Conservation (phyloP, 2,113 vertebrate genomes). For the Ceuthmochares aereus region DNA sequence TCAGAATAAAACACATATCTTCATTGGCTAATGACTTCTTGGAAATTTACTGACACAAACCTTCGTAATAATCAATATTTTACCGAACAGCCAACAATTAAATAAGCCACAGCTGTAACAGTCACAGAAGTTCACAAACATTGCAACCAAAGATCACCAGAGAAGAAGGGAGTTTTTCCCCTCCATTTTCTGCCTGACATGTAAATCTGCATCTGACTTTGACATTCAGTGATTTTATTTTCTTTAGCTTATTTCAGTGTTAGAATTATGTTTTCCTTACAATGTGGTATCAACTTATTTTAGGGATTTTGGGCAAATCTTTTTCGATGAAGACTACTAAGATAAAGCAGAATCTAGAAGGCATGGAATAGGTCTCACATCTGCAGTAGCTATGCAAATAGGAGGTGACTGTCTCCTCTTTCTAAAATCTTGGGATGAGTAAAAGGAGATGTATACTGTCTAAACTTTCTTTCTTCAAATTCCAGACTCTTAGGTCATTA, state of each 20-base stretch:
- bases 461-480: not conserved
- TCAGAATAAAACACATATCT: not conserved
- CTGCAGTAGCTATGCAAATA: not conserved
- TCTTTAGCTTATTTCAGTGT: not conserved
- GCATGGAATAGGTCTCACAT: not conserved
- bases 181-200: not conserved
- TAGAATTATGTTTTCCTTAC: not conserved
- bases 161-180: not conserved
- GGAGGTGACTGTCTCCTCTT: not conserved
- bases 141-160: not conserved
- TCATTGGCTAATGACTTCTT: slow-evolving; percentile 15
- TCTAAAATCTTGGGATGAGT: not conserved
- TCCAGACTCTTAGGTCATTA: slow-evolving; percentile 33
- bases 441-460: not conserved
- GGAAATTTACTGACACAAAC: not conserved
- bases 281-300: not conserved
- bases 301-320: not conserved
- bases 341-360: not conserved
- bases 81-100: not conserved
- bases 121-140: not conserved
- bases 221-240: not conserved
- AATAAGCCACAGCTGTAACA: not conserved
- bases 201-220: not conserved
- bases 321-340: not conserved
- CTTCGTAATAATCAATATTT: slow-evolving; percentile 40